Conservation (phyloP, 2,797 vertebrate species). For the Sebastes miniatus region DNA sequence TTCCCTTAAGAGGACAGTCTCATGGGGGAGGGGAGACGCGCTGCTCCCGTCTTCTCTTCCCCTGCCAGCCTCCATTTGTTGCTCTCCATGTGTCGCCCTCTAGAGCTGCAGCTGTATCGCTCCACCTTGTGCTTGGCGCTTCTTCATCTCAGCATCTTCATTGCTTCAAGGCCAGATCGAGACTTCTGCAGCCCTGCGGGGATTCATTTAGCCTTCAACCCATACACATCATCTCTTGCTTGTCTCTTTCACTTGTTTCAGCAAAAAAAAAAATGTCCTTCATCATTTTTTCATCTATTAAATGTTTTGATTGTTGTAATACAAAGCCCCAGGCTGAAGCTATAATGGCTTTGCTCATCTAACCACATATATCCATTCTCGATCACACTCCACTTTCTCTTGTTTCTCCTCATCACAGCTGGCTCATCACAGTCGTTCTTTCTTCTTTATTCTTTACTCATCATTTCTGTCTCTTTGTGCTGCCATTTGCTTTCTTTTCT, state of each 20-base stretch:
- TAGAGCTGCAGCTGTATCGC: constrained; percentile 12
- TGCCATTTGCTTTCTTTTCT: constrained; percentile 51
- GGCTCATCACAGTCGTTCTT: background rate
- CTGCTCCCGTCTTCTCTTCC: constrained; percentile 21
- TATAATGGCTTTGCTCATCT: constrained; percentile 46
- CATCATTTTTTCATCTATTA: constrained; percentile 17
- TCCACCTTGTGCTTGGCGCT: constrained; percentile 27
- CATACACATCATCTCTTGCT: constrained; percentile 16
- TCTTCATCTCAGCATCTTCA: constrained; percentile 41
- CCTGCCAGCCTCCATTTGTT: constrained; percentile 38
- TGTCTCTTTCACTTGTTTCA: constrained; percentile 29
- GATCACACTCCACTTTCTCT: background rate
- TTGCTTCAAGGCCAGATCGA: constrained; percentile 22
- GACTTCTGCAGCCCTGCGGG: constrained; percentile 5
- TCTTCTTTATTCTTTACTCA: constrained; percentile 7
- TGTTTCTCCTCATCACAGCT: background rate
- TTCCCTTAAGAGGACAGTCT: constrained; percentile 54
- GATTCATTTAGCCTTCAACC: constrained; percentile 18
- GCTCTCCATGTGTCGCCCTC: constrained; percentile 27
- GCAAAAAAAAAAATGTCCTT: background rate
- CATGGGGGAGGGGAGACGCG: constrained; percentile 28
- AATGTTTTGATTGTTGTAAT: constrained; percentile 18
- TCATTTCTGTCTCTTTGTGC: constrained; percentile 7
- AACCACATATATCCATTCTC: constrained; percentile 17
- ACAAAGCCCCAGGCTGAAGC: constrained; percentile 35